Evolutionary conservation across 2,113 vertebrate species (phyloP), one percentile per base, ranked within the genome.

Genomic region (Xiphophorus maculatus): DNA sequence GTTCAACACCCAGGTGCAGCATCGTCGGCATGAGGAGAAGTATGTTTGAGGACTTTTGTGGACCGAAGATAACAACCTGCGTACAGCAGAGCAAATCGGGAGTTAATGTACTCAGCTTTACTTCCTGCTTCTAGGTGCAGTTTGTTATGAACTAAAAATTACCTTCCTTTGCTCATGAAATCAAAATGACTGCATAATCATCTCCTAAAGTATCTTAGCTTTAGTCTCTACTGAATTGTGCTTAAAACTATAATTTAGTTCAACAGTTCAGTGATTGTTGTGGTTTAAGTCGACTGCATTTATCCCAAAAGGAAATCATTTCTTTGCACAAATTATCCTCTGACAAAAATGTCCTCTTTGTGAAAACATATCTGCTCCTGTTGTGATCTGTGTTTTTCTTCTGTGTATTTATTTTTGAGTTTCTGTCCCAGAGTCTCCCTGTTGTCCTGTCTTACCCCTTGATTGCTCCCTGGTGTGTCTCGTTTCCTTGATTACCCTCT

Each of bases 1-100:
- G 88, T 91, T 91, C 85, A 91, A 88, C 73, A 65, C 28, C 42
- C 84, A 87, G 85, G 77, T 81, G 74, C 84, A 87, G 87, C 91
- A 86, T 86, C 87, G 85, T 77, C 61, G 65, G 71, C 73, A 73
- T 37, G 63, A 78, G 64, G 13, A 30, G 64, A 35, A 69, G 32
- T 74, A 73, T 77, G 79, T 79, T 81, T 86, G 83, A 77, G 64
- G 73, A 79, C 80, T 85, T 78, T 58, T 58, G 51, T 58, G 51
- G 33, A 58, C 54, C 30, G 32, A 44, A 42, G 63, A 72, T 72
- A 61, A 79, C 73, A 67, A 28, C 28, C 40, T 67, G 74, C 76
- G 74, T 37, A 42, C 83, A 67, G 60, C 79, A 82, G 70, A 58
- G 35, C 72, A 58, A 67, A 58, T 71, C 63, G 37, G 27, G 25